Base-by-base conservation (phyloP, 2,113 vertebrate species). In the Chlorodrepanis virens region DNA sequence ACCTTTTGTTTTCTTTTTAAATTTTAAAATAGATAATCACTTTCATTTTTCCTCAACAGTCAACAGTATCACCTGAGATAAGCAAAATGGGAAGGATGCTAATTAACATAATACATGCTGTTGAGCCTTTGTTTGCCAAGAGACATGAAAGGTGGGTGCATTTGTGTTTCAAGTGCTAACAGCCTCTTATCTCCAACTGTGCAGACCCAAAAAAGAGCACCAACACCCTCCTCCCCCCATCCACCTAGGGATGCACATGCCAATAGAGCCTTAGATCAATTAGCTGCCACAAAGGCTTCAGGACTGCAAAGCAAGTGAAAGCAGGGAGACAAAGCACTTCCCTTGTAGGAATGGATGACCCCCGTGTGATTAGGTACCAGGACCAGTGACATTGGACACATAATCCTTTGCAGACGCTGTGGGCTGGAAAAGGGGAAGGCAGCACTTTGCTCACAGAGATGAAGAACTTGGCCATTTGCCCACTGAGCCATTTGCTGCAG, bases 391-490 rank as follows among this genome's bases (percentile, higher is more conserved):
- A 87, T 1, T 65, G 83, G 76, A 67, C 60, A 88, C 63, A 72
- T 60, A 52, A 75, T 89, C 79, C 72, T 79, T 49, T 2, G 15
- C 64, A 80, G 64, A 50, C 2, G 12, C 82, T 72, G 53, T 11
- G 16, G 72, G 49, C 59, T 86, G 71, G 50, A 47, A 45, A 93
- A 83, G 29, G 60, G 70, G 69, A 70, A 85, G 65, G 47, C 70
- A 69, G 70, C 70, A 60, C 77, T 85, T 95, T 39, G 45, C 57
- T 83, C 40, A 29, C 25, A 39, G 59, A 83, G 60, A 90, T 85
- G 70, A 94, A 95, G 40, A 63, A 59, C 29, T 94, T 96, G 96
- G 96, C 91, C 23, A 12, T 74, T 40, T 85, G 89, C 96, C 97
- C 76, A 42, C 52, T 60, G 27, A 92, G 74, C 80, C 93, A 94